Conservation (phyloP, 2,113 vertebrate species). For the Hemiscyllium ocellatum region DNA sequence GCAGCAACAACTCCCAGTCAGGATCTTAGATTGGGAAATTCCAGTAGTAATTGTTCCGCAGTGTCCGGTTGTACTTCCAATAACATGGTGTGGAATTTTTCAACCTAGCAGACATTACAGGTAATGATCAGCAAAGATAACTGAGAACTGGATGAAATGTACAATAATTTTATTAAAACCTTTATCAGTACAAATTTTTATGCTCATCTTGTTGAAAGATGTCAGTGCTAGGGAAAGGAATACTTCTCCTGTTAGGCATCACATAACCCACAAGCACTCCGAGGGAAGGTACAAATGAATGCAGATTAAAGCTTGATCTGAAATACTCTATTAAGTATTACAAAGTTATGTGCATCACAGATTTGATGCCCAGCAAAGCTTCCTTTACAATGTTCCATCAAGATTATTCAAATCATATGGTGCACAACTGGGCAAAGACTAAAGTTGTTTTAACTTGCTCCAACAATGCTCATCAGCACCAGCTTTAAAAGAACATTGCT, state of each 20-base stretch:
- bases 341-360: background rate
- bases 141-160: background rate
- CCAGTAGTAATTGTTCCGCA: slow-evolving; percentile 63
- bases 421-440: background rate
- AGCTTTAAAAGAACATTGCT: background rate
- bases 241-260: background rate
- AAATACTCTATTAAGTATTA: background rate
- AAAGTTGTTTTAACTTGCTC: too few species aligned
- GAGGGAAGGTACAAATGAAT: background rate
- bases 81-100: slow-evolving; percentile 67
- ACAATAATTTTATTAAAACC: background rate
- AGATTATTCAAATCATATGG: background rate
- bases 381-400: background rate
- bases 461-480: background rate
- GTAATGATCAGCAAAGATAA: background rate
- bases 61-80: slow-evolving; percentile 67
- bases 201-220: background rate
- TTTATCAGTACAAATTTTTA: background rate
- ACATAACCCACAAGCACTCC: background rate
- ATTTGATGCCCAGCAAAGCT: background rate
- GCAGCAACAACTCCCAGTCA: slow-evolving; percentile 17
- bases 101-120: slow-evolving; percentile 57
- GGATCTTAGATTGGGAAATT: slow-evolving; percentile 61
- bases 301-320: background rate
- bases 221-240: background rate